Evolutionary conservation across 1,140 invertebrate species (phyloP), one percentile per base, ranked within the genome.

Genomic region (Cotesia vestalis): DNA sequence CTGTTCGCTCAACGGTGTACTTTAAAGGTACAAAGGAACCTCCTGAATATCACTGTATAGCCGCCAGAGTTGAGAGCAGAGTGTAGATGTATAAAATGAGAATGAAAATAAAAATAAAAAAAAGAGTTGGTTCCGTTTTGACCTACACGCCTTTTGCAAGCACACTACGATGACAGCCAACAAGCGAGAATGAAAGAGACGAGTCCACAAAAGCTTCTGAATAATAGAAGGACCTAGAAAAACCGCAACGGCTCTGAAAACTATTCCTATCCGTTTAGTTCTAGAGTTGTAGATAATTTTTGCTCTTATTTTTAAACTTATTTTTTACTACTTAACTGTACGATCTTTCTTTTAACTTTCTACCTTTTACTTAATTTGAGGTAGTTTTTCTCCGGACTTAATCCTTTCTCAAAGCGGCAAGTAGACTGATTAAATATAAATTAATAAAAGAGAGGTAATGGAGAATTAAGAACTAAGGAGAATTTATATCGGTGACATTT

Each of bases 241-340:
- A 78, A 77, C 74, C 73, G 57, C 72, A 73, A 73, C 71, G 76
- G 78, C 75, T 79, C 78, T 78, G 77, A 71, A 74, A 80, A 78
- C 79, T 81, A 81, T 80, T 81, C 80, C 80, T 27, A 27, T 27
- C 27, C 27, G 27, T 27, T 27, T 27, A 27, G 27, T 27, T 27
- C 2, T 27, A 27, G 27, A 27, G 79, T 80, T 81, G 80, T 78
- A 81, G 80, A 80, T 78, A 81, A 80, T 80, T 79, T 82, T 79
- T 76, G 79, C 78, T 77, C 85, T 84, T 83, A 81, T 81, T 77
- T 67, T 62, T 72, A 73, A 71, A 63, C 40, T 66, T 55, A 20
- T 71, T 52, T 71, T 17, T 52, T 59, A 40, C 55, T 61, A 27
- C 27, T 27, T 27, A 27, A 27, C 27, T 27, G 1, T 27, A 27